Percentiles rank a stretch among this genome's conserved stretches.
Conservation (phyloP, 2,888 invertebrate genomes). For the Zhuqinia jingwanae region DNA sequence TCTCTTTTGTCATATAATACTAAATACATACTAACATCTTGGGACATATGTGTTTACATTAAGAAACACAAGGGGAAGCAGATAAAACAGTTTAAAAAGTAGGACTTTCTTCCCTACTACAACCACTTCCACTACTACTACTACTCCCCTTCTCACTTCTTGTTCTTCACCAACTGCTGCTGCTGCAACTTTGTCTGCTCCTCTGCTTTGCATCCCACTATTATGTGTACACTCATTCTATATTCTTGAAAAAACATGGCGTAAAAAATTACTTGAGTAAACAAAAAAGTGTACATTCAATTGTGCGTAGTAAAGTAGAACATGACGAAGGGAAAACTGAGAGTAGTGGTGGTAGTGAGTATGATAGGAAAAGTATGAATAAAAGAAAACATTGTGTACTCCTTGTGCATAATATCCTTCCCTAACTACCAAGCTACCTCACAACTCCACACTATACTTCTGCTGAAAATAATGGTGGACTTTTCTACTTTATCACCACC, state of each 20-base stretch:
- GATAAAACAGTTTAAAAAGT: background rate
- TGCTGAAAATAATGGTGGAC: no score
- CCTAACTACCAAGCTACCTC: no score
- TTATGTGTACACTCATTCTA: no score
- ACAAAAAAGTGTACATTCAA: constrained; percentile 38
- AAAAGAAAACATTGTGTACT: constrained; percentile 10
- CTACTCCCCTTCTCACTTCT: no score
- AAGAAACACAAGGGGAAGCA: background rate
- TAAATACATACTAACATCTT: constrained; percentile 13
- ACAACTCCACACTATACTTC: no score
- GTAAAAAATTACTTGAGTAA: constrained; percentile 42
- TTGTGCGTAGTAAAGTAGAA: constrained; percentile 30
- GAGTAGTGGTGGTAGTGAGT: background rate
- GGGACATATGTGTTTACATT: constrained; percentile 11
- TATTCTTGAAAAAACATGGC: background rate
- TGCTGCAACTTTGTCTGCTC: no score
- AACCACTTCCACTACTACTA: background rate
- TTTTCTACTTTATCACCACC: background rate
- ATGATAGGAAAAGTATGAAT: background rate
- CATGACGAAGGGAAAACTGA: background rate
- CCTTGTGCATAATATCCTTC: no score
- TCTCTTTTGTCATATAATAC: constrained; percentile 8
- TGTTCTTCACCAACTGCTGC: background rate
- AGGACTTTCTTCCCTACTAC: background rate
- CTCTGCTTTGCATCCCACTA: no score